Percentiles rank a stretch among this genome's conserved stretches.
Evolutionary conservation across 2,888 invertebrate genomes (phyloP).

Genomic region (Lepeophtheirus nordmannii): DNA sequence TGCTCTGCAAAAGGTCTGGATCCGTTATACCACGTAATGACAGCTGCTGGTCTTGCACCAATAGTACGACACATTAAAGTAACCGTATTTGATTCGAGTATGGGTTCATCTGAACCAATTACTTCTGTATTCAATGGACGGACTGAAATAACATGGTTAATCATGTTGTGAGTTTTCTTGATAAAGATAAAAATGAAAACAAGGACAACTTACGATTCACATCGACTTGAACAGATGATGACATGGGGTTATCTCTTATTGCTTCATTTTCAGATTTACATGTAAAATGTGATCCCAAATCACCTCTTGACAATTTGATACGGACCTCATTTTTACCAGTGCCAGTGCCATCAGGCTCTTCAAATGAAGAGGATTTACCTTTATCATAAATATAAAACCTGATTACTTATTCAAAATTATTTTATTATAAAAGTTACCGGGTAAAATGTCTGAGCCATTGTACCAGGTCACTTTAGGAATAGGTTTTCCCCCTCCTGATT

Average conservation of each 20-base stretch:
- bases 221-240: slow-evolving; percentile 44
- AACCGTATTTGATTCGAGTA: slow-evolving; percentile 61
- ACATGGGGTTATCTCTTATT: slow-evolving; percentile 36
- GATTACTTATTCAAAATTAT: neutral
- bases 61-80: slow-evolving; percentile 49
- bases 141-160: slow-evolving; percentile 40
- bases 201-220: slow-evolving; percentile 51
- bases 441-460: slow-evolving; percentile 51
- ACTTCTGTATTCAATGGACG: slow-evolving; percentile 61
- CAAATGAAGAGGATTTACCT: slow-evolving; percentile 22
- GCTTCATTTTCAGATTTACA: slow-evolving; percentile 57
- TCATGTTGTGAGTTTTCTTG: no score
- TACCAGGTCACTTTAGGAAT: slow-evolving; percentile 70
- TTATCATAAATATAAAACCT: neutral
- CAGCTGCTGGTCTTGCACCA: slow-evolving; percentile 67
- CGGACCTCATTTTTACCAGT: slow-evolving; percentile 48
- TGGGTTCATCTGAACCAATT: slow-evolving; percentile 57
- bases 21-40: slow-evolving; percentile 69
- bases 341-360: slow-evolving; percentile 41
- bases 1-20: slow-evolving; percentile 36
- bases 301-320: slow-evolving; percentile 51
- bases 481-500: slow-evolving; percentile 65
- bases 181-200: slow-evolving; percentile 24
- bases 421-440: slow-evolving; percentile 37
- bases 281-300: slow-evolving; percentile 52